Evolutionary conservation across 2,888 invertebrate genomes (phyloP), one percentile per base, ranked within the genome.

Genomic region (Dexiosoma caninum): DNA sequence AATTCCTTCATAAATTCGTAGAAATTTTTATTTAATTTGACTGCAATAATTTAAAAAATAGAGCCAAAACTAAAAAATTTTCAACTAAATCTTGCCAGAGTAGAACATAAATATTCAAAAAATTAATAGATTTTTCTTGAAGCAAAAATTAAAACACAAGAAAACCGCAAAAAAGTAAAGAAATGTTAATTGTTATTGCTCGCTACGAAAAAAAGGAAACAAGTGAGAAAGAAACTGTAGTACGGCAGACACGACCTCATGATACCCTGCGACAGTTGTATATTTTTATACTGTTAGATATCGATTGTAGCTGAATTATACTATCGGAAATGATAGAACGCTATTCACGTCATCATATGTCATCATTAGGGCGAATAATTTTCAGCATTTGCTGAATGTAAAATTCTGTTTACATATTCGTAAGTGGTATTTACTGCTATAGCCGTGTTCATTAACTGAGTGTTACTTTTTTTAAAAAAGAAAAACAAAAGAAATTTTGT

Each of bases 101-200:
- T 60, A 42, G 27, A 51, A 60, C 32, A 60, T 42, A 71, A 71
- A 70, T 70, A 70, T 59, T 59, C 44, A 57, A n/a, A 27, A 37
- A 27, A 60, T n/a, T 8, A 8, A 42, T 6, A 44, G 3, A 27
- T 16, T 59, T 57, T 44, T 32, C 10, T 51, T 32, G 7, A 14
- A 27, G 10, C 27, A 49, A 49, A n/a, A 59, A 70, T 42, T 3
- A 49, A 30, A 16, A 6, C 2, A 64, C 2, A 46, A 35, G 9
- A 32, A 57, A 14, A 49, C n/a, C n/a, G n/a, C n/a, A n/a, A n/a
- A 42, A 35, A 64, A 27, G 6, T 2, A 7, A 37, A 53, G 16
- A 62, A 64, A 40, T 37, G 6, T 27, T 60, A 60, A 69, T 60
- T 60, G 35, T 27, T 59, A 27, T 76, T 69, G 53, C 59, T 67